These are phyloP conservation scores for Gulo gulo DNA, from an alignment of 2,113 vertebrate species.

Conservation along the genomic window DNA sequence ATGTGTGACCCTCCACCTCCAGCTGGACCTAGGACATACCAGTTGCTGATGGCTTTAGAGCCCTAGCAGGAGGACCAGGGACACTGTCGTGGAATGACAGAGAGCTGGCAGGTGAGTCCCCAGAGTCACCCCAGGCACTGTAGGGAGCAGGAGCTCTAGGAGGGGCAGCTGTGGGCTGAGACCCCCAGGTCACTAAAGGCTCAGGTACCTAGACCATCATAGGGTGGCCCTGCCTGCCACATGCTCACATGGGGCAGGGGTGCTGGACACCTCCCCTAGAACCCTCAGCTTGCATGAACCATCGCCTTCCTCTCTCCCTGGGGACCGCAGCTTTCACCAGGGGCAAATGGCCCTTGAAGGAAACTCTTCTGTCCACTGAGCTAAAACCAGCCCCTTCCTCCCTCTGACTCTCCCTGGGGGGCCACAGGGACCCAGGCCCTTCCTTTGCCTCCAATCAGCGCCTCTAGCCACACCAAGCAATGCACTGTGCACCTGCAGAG, in stretches of 20 bases:
- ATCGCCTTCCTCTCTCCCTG: neutral
- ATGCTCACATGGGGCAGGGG: neutral
- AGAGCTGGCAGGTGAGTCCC: neutral
- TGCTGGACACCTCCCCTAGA: neutral
- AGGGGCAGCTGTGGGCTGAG: neutral
- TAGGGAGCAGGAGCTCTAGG: neutral
- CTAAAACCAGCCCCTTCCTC: neutral
- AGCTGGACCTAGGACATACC: neutral
- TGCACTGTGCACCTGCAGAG: neutral
- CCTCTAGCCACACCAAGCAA: neutral
- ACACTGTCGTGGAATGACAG: neutral
- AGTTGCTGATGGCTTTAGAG: neutral
- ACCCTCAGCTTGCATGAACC: neutral
- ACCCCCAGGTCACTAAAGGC: neutral
- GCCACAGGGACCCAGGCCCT: neutral
- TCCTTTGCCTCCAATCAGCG: neutral
- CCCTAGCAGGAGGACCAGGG: neutral
- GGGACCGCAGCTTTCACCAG: neutral
- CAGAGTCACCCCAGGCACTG: neutral
- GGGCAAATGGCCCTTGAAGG: neutral
- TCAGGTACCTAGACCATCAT: neutral
- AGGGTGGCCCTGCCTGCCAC: neutral
- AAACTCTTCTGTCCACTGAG: neutral
- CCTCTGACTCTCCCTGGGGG: neutral
- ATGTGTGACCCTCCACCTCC: neutral